Conservation (phyloP, 2,888 invertebrate species). For the Lepidocyrtinus sp. region DNA sequence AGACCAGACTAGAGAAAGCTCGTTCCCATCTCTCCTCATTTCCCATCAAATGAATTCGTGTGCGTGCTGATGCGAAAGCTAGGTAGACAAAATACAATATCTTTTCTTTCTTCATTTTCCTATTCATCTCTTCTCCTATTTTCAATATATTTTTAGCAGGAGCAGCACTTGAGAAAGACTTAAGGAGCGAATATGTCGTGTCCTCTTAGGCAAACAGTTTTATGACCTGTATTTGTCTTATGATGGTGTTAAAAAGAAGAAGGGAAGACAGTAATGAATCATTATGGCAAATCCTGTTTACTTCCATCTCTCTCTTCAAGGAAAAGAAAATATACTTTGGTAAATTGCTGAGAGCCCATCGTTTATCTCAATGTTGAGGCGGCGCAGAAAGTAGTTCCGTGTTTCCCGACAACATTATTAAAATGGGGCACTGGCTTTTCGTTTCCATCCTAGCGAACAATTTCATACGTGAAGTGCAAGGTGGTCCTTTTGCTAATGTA, state of each 20-base stretch:
- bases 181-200: neutral
- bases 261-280: slow-evolving; percentile 52
- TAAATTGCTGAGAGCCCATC: neutral
- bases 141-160: slow-evolving; percentile 1
- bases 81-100: no score
- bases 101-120: slow-evolving; percentile 2
- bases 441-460: no score
- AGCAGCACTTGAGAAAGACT: neutral
- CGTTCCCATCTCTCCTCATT: neutral
- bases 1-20: neutral
- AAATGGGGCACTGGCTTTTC: neutral
- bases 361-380: neutral
- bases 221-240: slow-evolving; percentile 43
- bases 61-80: neutral
- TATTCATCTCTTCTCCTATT: slow-evolving; percentile 12
- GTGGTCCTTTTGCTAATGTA: no score
- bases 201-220: slow-evolving; percentile 24
- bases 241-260: slow-evolving; percentile 32
- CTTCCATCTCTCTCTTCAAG: slow-evolving; percentile 3
- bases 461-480: no score
- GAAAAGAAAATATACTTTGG: neutral
- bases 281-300: slow-evolving; percentile 51
- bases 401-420: neutral
- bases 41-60: neutral
- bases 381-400: neutral